Evolutionary conservation across 2,113 vertebrate genomes (phyloP).

Genomic region (Hiodon alosoides): DNA sequence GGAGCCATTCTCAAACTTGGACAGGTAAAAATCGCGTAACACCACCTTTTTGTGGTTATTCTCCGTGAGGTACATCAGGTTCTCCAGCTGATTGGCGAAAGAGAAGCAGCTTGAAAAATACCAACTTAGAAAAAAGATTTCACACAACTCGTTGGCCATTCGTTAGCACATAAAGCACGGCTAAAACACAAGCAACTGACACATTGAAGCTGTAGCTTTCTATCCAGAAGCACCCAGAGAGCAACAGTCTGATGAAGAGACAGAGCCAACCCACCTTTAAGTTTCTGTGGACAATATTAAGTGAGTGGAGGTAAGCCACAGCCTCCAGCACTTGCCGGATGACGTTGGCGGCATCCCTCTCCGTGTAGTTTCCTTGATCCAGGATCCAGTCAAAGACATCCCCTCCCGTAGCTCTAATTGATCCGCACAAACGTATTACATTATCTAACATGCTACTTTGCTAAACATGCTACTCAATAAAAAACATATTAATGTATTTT

Average conservation of each 20-base stretch:
- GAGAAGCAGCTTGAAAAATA: background rate
- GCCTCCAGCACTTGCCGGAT: slow-evolving; percentile 67
- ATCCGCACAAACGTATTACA: slow-evolving; percentile 12
- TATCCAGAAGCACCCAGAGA: background rate
- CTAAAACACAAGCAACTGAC: background rate
- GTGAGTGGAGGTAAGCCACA: slow-evolving; percentile 72
- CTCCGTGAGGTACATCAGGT: slow-evolving; percentile 79
- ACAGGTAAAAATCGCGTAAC: slow-evolving; percentile 76
- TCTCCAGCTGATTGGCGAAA: slow-evolving; percentile 64
- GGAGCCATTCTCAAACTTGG: slow-evolving; percentile 73
- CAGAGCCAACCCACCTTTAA: slow-evolving; percentile 59
- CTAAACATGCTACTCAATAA: background rate
- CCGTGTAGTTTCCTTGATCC: slow-evolving; percentile 77
- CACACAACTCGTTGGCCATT: too few relatives aligned
- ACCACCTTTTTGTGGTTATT: slow-evolving; percentile 79
- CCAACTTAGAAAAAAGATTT: too few relatives aligned
- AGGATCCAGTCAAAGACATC: slow-evolving; percentile 81
- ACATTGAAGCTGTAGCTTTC: too few relatives aligned
- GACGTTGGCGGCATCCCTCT: slow-evolving; percentile 74
- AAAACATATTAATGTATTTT: too few relatives aligned
- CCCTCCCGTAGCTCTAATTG: slow-evolving; percentile 69
- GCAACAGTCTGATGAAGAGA: background rate
- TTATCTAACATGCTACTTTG: background rate
- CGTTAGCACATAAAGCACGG: too few relatives aligned
- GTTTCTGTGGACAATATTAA: slow-evolving; percentile 77